Evolutionary conservation across 2,797 vertebrate genomes (phyloP).

Genomic region (Ciconia nigra): DNA sequence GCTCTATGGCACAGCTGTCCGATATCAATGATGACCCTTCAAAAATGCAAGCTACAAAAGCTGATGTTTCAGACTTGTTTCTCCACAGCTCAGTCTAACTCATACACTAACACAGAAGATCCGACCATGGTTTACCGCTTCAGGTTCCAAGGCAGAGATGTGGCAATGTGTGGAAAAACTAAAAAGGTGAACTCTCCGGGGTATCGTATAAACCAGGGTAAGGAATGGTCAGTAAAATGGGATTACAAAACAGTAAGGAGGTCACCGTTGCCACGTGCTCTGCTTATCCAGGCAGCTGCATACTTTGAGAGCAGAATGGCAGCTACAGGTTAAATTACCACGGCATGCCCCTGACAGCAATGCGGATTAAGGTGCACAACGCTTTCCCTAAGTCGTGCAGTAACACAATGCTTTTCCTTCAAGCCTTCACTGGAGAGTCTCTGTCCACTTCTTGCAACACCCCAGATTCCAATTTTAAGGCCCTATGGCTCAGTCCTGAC

Average conservation of each 20-base stretch:
- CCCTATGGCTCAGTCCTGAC: not conserved
- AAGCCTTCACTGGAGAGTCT: too few species aligned
- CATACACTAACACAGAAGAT: fast-evolving
- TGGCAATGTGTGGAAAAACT: not conserved
- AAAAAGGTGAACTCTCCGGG: not conserved
- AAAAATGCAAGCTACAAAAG: not conserved
- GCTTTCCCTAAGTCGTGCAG: not conserved
- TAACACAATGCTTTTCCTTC: not conserved
- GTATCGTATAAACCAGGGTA: not conserved
- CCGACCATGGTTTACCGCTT: not conserved
- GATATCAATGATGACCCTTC: not conserved
- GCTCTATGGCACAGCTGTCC: not conserved
- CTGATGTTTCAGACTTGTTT: not conserved
- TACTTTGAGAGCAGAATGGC: not conserved
- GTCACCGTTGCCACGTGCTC: not conserved
- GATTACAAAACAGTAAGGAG: not conserved
- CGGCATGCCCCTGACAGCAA: not conserved
- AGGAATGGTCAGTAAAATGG: fast-evolving
- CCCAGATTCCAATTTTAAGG: not conserved
- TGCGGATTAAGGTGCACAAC: not conserved
- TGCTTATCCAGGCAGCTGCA: not conserved
- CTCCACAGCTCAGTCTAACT: not conserved
- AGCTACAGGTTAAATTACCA: not conserved
- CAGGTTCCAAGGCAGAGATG: not conserved
- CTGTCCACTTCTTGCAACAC: not conserved